Conservation (phyloP, 2,888 invertebrate genomes). For the Dicyrtoma fusca region DNA sequence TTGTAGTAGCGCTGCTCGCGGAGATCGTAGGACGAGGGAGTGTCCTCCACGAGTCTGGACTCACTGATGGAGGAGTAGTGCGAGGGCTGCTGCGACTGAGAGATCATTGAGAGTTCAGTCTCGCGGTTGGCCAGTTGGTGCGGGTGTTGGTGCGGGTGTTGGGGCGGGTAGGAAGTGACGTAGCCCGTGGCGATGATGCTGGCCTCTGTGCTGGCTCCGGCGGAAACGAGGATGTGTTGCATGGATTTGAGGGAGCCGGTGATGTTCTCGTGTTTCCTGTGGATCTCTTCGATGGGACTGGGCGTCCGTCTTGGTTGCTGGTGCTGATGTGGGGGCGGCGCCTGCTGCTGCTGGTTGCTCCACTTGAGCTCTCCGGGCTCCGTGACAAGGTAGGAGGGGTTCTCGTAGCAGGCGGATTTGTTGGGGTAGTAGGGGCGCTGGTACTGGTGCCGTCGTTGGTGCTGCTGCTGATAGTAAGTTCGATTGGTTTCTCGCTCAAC, state of each 20-base stretch:
- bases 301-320: slow-evolving; percentile 42
- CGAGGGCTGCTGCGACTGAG: neutral
- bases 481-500: slow-evolving; percentile 47
- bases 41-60: neutral
- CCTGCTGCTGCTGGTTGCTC: slow-evolving; percentile 32
- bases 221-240: slow-evolving; percentile 61
- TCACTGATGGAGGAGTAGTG: slow-evolving; percentile 25
- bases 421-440: slow-evolving; percentile 49
- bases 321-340: slow-evolving; percentile 42
- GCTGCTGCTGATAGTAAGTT: slow-evolving; percentile 58
- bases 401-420: slow-evolving; percentile 56
- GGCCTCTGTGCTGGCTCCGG: slow-evolving; percentile 43
- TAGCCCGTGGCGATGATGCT: slow-evolving; percentile 7
- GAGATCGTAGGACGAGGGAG: neutral
- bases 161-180: slow-evolving; percentile 42
- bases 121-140: slow-evolving; percentile 28
- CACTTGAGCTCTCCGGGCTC: slow-evolving; percentile 55
- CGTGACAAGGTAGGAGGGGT: slow-evolving; percentile 55
- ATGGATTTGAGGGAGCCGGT: slow-evolving; percentile 69
- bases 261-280: slow-evolving; percentile 63
- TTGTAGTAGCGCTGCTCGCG: slow-evolving; percentile 11
- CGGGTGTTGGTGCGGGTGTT: slow-evolving; percentile 57
- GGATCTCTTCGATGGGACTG: slow-evolving; percentile 57
- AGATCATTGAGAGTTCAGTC: neutral
- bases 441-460: slow-evolving; percentile 44